Evolutionary conservation across 2,113 vertebrate species (phyloP).

Genomic region (Mustelus asterias): DNA sequence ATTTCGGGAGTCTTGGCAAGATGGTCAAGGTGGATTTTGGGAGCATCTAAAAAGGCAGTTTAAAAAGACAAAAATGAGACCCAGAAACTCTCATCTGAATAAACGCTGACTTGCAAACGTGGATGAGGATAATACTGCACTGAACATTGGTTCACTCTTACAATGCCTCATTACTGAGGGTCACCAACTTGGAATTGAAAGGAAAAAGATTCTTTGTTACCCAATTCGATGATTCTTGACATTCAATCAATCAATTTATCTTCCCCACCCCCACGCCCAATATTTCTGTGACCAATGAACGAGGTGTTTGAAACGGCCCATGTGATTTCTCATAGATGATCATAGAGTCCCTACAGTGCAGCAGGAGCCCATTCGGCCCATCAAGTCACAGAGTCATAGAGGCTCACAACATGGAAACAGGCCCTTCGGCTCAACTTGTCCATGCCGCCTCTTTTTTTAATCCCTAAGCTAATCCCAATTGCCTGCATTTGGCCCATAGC

Average conservation of each 20-base stretch:
- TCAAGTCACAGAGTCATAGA: too few species aligned
- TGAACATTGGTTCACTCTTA: neutral
- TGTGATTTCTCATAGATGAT: neutral
- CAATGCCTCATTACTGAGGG: neutral
- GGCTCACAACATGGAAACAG: too few species aligned
- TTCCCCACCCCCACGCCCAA: neutral
- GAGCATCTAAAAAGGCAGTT: conserved; percentile 66
- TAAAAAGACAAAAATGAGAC: neutral
- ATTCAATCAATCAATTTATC: neutral
- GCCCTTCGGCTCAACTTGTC: too few species aligned
- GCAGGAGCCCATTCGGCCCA: neutral
- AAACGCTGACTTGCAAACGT: neutral
- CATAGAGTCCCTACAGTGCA: neutral
- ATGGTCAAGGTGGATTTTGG: conserved; percentile 78
- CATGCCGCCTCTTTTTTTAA: too few species aligned
- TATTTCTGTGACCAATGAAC: neutral
- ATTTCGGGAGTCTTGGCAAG: conserved; percentile 72
- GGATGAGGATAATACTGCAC: neutral
- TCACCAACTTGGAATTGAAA: neutral
- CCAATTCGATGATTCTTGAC: neutral
- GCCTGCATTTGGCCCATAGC: too few species aligned
- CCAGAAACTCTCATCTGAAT: neutral
- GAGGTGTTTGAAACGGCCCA: too few species aligned
- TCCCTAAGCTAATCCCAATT: too few species aligned
- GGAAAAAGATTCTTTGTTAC: neutral